Evolutionary conservation across 2,888 invertebrate species (phyloP), one percentile per base, ranked within the genome.

Genomic region (Saturnia japonica): DNA sequence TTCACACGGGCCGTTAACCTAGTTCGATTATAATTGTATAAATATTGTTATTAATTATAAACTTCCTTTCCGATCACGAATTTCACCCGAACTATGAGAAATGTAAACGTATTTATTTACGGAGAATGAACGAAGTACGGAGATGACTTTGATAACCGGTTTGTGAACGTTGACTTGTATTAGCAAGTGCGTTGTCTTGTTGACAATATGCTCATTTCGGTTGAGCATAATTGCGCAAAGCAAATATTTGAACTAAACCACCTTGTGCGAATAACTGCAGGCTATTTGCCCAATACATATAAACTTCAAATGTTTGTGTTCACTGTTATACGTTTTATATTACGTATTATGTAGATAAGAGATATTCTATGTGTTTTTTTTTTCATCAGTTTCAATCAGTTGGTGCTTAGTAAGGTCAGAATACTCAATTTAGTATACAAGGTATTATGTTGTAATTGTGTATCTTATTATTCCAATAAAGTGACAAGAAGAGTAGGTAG

Each of bases 41-140:
- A 83, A 85, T 83, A 85, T 78, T 81, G 85, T 82, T 79, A 86
- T 88, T 86, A n/a, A n/a, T n/a, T n/a, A n/a, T n/a, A n/a, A n/a
- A n/a, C n/a, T n/a, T 86, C 86, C 88, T 88, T 87, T 85, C 82
- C 84, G 85, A 85, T 87, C 86, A 86, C 86, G 87, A 89, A 86
- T 87, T 85, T 88, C 87, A 84, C 87, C 80, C 77, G 82, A 84
- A 85, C 81, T 88, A 87, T 87, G 88, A 81, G 87, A 88, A 89
- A 89, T 88, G 88, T 88, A 88, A 34, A 34, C 34, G 3, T 34
- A 34, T 34, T 34, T 83, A 86, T 83, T 11, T 22, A 54, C n/a
- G 51, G 84, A 84, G 80, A 80, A 79, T 74, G 77, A 78, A 73
- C 64, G 64, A n/a, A 40, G 40, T 40, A 34, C 64, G 19, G 22